phyloP scores from a whole-genome alignment of 2,888 invertebrate genomes.

The Erynnis tages region DNA sequence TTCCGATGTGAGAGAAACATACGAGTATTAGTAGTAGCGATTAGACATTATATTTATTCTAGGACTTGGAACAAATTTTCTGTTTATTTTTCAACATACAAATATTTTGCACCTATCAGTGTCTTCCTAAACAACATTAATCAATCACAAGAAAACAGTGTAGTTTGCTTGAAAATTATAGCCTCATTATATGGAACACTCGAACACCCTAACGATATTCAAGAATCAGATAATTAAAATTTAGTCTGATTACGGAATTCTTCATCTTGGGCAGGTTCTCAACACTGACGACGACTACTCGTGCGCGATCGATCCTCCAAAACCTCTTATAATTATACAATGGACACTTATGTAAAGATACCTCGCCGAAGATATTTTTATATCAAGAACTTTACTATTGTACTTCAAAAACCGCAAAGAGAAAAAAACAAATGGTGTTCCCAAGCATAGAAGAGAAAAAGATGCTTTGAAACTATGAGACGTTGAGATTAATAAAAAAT shows the following conservation, averaged over 20 bases:
- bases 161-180: not conserved
- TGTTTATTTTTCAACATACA: too few relatives aligned
- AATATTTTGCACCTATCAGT: too few relatives aligned
- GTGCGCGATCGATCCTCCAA: conserved; percentile 12
- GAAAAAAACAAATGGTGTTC: not conserved
- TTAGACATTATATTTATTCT: too few relatives aligned
- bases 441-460: conserved; percentile 15
- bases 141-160: too few relatives aligned
- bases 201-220: not conserved
- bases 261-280: conserved; percentile 5
- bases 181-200: not conserved
- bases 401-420: conserved; percentile 1
- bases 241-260: conserved; percentile 13
- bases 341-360: conserved; percentile 19
- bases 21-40: too few relatives aligned
- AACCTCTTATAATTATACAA: conserved; percentile 23
- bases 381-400: conserved; percentile 17
- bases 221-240: conserved; percentile 20
- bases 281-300: conserved; percentile 15
- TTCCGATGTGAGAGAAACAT: too few relatives aligned
- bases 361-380: conserved; percentile 11
- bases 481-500: too few relatives aligned
- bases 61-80: too few relatives aligned
- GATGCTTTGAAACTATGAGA: not conserved
- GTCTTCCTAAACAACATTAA: too few relatives aligned